Conservation (phyloP, 2,113 vertebrate species). For the Halichoerus grypus region DNA sequence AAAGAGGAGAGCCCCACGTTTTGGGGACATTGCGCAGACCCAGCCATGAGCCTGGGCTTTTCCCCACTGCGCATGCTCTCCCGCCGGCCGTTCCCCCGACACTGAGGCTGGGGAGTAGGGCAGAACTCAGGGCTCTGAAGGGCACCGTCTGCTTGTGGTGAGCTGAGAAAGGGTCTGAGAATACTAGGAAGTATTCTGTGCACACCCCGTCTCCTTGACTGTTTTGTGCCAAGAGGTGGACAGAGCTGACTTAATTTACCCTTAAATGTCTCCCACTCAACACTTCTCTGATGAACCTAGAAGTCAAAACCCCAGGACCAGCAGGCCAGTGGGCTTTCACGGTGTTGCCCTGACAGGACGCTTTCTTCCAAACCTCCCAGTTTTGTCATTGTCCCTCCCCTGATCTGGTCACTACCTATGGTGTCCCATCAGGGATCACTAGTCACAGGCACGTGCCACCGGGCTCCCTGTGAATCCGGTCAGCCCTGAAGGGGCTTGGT, state of each 20-base stretch:
- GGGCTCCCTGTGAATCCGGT: neutral
- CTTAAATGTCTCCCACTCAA: neutral
- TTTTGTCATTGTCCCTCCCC: neutral
- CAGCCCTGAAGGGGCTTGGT: fast-evolving
- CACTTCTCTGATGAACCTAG: neutral
- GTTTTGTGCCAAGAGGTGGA: neutral
- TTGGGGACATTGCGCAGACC: neutral
- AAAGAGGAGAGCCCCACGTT: neutral
- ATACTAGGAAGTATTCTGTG: no score
- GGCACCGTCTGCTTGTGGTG: neutral
- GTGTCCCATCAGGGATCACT: neutral
- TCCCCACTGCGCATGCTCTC: no score
- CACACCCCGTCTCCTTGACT: neutral
- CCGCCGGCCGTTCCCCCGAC: neutral
- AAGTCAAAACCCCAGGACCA: neutral
- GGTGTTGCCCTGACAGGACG: no score
- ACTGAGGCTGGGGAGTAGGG: fast-evolving
- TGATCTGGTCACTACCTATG: neutral
- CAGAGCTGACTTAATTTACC: neutral
- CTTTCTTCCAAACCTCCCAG: no score
- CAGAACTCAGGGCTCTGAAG: neutral
- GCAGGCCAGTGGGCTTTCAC: neutral
- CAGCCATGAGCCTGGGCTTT: no score
- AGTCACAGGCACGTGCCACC: neutral
- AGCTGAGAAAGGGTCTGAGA: neutral